phyloP scores from a whole-genome alignment of 2,113 vertebrate species.

The Tychaedon coryphoeus region DNA sequence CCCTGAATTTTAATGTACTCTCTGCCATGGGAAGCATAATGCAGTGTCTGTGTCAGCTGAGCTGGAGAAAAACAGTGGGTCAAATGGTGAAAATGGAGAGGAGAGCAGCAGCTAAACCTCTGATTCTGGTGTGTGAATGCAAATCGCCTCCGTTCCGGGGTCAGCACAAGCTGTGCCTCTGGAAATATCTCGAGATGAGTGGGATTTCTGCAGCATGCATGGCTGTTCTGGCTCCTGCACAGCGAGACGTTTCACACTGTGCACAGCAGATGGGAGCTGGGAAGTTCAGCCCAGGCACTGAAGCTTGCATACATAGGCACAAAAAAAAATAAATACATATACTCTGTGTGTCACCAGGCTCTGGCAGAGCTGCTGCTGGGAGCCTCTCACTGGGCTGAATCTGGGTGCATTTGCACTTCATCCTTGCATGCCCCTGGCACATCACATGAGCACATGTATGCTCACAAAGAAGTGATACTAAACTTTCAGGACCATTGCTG shows the following conservation, averaged over 20 bases:
- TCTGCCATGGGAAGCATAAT: not conserved
- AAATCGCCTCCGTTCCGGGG: not conserved
- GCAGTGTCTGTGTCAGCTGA: not conserved
- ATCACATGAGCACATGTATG: not conserved
- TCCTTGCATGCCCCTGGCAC: not conserved
- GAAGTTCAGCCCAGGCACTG: not conserved
- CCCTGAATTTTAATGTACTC: constrained; percentile 40
- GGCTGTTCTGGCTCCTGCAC: constrained; percentile 23
- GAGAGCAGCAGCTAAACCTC: not conserved
- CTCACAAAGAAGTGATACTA: rapidly evolving
- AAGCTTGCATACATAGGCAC: not conserved
- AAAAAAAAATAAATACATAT: not conserved
- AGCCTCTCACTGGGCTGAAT: not conserved
- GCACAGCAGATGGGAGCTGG: constrained; percentile 51
- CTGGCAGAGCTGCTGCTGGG: not conserved
- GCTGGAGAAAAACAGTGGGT: not conserved
- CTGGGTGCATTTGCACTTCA: not conserved
- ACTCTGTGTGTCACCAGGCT: not conserved
- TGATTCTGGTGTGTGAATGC: not conserved
- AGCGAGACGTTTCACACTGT: not conserved
- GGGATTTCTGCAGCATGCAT: not conserved
- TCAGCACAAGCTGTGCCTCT: constrained; percentile 9
- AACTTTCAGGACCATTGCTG: not conserved
- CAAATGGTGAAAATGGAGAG: constrained; percentile 16
- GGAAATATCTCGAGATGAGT: not conserved